Base-by-base conservation (phyloP, 2,113 vertebrate genomes). In the Oceanites oceanicus region DNA sequence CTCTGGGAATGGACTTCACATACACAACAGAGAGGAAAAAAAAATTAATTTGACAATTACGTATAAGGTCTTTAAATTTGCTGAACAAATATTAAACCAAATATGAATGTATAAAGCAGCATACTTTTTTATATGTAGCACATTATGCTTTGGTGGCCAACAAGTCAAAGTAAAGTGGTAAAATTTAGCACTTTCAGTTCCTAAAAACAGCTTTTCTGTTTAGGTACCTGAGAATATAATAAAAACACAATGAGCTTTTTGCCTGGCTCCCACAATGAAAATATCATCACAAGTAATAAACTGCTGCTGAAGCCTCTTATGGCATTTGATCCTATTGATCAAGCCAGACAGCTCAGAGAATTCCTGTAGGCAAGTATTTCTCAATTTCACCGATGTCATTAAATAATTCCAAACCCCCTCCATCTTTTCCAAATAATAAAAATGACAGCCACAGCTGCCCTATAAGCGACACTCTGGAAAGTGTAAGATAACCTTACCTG, bases 271-370 rank as follows among this genome's bases (percentile, higher is more conserved):
- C 63, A 80, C 76, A 19, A 30, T 77, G 67, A 92, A 88, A 95
- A 38, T 70, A 86, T 45, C 82, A 90, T 66, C 92, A 70, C 50
- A 88, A 80, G 71, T 56, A 94, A 92, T 83, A 88, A 96, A 74
- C n/a, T 25, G 72, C 38, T 92, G 81, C 76, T 80, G 67, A 80
- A 94, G 67, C 50, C 50, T 73, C 75, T 84, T 42, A 21, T 0
- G 13, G 59, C 62, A 62, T 70, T 80, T 88, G 63, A 91, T 84
- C 59, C 65, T 52, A 77, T 29, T 59, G 89, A 92, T 67, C 7
- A 21, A 90, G 38, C 13, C 22, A 52, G 66, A 47, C 34, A 86
- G 82, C 70, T 66, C 29, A 62, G 72, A 78, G 65, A 70, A 92
- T n/a, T 80, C 89, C 91, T 86, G 67, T 22, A 86, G 91, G 83